Evolutionary conservation across 2,113 vertebrate genomes (phyloP).

Genomic region (Bambusicola thoracicus): DNA sequence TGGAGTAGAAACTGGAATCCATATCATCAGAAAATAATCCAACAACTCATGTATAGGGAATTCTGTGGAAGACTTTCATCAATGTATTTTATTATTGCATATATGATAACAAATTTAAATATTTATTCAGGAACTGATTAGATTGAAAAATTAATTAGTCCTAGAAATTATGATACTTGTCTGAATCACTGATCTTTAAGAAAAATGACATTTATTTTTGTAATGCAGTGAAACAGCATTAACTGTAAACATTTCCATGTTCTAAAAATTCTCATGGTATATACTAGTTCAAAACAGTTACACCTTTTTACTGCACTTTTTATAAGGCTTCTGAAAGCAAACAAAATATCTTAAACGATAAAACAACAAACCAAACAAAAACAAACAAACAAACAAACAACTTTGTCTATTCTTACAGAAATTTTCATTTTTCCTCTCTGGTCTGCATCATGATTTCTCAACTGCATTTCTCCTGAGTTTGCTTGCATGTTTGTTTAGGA

Average conservation of each 20-base stretch:
- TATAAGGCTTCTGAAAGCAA: not conserved
- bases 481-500: not conserved
- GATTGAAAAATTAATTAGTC: conserved; percentile 21
- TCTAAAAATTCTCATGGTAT: not conserved
- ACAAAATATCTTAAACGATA: not conserved
- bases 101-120: not conserved
- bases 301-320: not conserved
- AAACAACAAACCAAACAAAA: no score
- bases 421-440: not conserved
- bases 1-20: not conserved
- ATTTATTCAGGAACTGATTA: not conserved
- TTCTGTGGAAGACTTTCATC: not conserved
- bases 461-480: not conserved
- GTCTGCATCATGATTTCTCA: not conserved
- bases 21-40: not conserved
- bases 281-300: not conserved
- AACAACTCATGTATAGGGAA: not conserved
- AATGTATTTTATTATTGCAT: accelerated
- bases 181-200: not conserved
- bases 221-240: not conserved
- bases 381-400: no score
- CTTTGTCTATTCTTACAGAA: not conserved
- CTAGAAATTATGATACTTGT: not conserved
- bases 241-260: not conserved
- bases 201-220: not conserved